Evolutionary conservation across 2,113 vertebrate species (phyloP).

Genomic region (Aphyosemion australe): DNA sequence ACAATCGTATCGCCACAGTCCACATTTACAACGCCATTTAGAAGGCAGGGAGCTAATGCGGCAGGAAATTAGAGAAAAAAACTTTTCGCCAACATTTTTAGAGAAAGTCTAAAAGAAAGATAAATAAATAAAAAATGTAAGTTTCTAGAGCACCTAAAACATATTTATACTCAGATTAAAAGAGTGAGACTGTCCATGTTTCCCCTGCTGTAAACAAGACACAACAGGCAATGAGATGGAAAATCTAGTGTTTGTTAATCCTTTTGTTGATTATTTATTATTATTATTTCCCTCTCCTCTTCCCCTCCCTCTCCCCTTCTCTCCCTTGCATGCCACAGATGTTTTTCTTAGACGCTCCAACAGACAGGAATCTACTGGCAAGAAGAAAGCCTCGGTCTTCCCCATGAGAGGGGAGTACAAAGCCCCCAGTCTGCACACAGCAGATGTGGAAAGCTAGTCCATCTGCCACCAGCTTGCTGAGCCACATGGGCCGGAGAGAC

Average conservation of each 20-base stretch:
- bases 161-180: no score
- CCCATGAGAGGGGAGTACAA: slow-evolving; percentile 97
- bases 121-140: not conserved
- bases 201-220: slow-evolving; percentile 92
- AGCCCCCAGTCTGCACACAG: slow-evolving; percentile 97
- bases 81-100: not conserved
- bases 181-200: slow-evolving; percentile 68
- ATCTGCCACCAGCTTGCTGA: slow-evolving; percentile 97
- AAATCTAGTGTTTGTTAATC: slow-evolving; percentile 96
- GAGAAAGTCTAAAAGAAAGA: not conserved
- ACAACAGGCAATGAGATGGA: slow-evolving; percentile 92
- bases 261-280: slow-evolving; percentile 85
- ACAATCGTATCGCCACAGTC: slow-evolving; percentile 70
- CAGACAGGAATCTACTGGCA: slow-evolving; percentile 99
- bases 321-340: slow-evolving; percentile 95
- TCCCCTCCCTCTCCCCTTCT: slow-evolving; percentile 24
- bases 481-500: slow-evolving; percentile 96
- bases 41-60: no score
- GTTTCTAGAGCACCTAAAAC: no score
- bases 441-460: slow-evolving; percentile 99
- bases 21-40: slow-evolving; percentile 75
- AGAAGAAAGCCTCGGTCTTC: slow-evolving; percentile 97
- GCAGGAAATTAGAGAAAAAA: slow-evolving; percentile 73
- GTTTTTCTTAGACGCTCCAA: slow-evolving; percentile 98
- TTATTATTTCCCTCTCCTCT: slow-evolving; percentile 38